Evolutionary conservation across 2,797 vertebrate genomes (phyloP), one percentile per base, ranked within the genome.

Genomic region (Glyptemys insculpta): DNA sequence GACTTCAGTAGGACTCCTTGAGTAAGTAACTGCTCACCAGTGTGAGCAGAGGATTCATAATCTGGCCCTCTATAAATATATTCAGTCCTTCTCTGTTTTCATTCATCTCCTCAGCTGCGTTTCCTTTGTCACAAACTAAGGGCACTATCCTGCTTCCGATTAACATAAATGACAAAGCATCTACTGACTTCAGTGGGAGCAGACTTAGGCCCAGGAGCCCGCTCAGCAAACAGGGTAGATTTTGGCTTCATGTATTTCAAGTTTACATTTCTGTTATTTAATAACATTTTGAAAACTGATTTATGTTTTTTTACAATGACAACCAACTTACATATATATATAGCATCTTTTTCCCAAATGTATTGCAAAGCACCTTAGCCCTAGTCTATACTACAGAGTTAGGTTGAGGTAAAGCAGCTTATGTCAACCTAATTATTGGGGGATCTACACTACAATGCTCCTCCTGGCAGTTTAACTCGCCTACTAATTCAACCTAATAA

Each of bases 11-110:
- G 72, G 12, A 41, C 88, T 88, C 53, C 29, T 47, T 14, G 1
- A 18, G 5, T 34, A 27, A 59, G 41, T 78, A 85, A 57, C 72
- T 83, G 83, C 53, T 80, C 76, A 41, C 76, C 83, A 27, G 9
- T 72, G 68, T 86, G 91, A 83, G 59, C 91, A 59, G 92, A 37
- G 41, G 11, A 21, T 49, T 96, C 57, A 18, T 79, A 92, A 86
- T 41, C 68, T 44, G 41, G 21, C 21, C 41, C 23, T 44, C 37
- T 74, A 14, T 74, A 74, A 74, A 74, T 5, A 41, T 41, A 44
- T 41, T 41, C 37, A 72, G 21, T 68, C 23, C 37, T 16, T 50
- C 44, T 86, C 37, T 88, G 86, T 87, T 90, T 47, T 37, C 79
- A 11, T 94, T 87, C 57, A 56, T 89, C 76, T 88, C 10, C 80